phyloP scores from a whole-genome alignment of 1,140 invertebrate species.

The Aphelenchoides avenae region DNA sequence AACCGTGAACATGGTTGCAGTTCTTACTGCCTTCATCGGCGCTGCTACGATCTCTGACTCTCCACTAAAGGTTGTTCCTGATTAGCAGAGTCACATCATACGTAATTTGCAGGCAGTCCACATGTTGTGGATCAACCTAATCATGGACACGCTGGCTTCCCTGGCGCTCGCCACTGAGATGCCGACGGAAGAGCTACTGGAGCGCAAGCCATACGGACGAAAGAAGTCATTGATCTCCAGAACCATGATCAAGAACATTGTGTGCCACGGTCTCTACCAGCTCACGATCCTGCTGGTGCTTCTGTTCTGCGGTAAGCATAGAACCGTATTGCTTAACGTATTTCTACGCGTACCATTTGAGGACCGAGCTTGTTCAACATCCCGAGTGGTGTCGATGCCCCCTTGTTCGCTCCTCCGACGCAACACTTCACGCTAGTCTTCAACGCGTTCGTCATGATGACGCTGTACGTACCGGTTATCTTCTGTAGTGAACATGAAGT shows the following conservation, averaged over 20 bases:
- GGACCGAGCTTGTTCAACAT: constrained; percentile 85
- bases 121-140: constrained; percentile 98
- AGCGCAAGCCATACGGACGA: constrained; percentile 92
- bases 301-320: constrained; percentile 67
- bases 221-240: constrained; percentile 96
- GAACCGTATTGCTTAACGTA: no score
- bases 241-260: constrained; percentile 99
- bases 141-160: constrained; percentile 99
- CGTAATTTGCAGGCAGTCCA: constrained; percentile 86
- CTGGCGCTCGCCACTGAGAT: constrained; percentile 94
- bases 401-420: constrained; percentile 73
- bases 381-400: constrained; percentile 73
- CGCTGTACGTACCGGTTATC: no score
- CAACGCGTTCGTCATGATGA: constrained; percentile 99
- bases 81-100: no score
- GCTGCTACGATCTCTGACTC: constrained; percentile 43
- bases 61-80: constrained; percentile 20
- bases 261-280: constrained; percentile 94
- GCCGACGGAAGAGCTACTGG: constrained; percentile 87
- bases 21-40: constrained; percentile 95
- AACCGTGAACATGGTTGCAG: constrained; percentile 96
- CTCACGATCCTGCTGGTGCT: constrained; percentile 87
- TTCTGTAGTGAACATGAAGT: no score
- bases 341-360: constrained; percentile 59
- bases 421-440: constrained; percentile 99